phyloP scores from a whole-genome alignment of 2,888 invertebrate species.

The Tachystola acroxantha region DNA sequence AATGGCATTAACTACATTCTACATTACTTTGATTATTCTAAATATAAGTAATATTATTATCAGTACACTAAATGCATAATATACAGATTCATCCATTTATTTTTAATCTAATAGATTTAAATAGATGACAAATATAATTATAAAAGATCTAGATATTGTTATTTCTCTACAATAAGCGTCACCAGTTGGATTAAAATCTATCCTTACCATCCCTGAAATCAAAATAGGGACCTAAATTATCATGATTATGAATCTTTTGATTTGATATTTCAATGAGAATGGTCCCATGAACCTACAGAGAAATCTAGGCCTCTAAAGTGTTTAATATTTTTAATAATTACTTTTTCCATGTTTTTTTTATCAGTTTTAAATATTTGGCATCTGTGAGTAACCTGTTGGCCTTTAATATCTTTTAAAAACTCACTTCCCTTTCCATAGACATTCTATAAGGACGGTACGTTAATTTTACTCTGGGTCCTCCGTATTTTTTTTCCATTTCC shows the following conservation, averaged over 20 bases:
- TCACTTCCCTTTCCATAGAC: slow-evolving; percentile 24
- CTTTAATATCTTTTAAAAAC: background rate
- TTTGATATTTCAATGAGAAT: slow-evolving; percentile 68
- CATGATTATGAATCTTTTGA: slow-evolving; percentile 63
- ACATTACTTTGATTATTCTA: slow-evolving; percentile 19
- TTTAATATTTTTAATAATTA: slow-evolving; percentile 17
- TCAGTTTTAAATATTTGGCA: slow-evolving; percentile 15
- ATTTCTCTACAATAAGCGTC: slow-evolving; percentile 71
- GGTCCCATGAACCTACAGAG: slow-evolving; percentile 68
- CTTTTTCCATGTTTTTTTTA: slow-evolving; percentile 10
- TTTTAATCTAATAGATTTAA: slow-evolving; percentile 42
- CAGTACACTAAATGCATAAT: slow-evolving; percentile 63
- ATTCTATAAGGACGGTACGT: slow-evolving; percentile 57
- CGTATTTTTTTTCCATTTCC: slow-evolving; percentile 12
- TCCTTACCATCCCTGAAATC: slow-evolving; percentile 56
- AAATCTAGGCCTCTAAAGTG: slow-evolving; percentile 55
- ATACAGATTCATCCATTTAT: slow-evolving; percentile 54
- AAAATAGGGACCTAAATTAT: slow-evolving; percentile 52
- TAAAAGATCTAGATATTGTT: slow-evolving; percentile 58
- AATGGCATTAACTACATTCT: slow-evolving; percentile 50
- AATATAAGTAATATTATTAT: slow-evolving; percentile 4
- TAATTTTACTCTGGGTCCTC: slow-evolving; percentile 40
- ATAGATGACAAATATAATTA: slow-evolving; percentile 64
- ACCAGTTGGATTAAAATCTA: slow-evolving; percentile 60
- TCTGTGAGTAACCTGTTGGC: slow-evolving; percentile 9